Evolutionary conservation across 1,140 invertebrate species (phyloP).

Genomic region (Drosophila tristis): DNA sequence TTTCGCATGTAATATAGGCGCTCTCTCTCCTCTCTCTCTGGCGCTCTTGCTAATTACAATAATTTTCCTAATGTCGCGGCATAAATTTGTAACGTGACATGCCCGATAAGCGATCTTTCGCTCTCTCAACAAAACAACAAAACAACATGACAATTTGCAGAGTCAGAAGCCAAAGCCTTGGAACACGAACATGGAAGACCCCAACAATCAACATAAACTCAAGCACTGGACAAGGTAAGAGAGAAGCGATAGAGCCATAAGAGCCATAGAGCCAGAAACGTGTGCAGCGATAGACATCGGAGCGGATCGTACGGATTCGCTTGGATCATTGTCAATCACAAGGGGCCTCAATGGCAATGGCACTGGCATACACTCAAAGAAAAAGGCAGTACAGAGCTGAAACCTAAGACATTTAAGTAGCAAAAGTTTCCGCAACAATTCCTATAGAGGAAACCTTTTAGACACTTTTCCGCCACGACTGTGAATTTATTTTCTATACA

Average conservation of each 20-base stretch:
- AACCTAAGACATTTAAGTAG: background rate
- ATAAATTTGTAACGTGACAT: constrained; percentile 79
- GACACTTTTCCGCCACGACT: too few relatives aligned
- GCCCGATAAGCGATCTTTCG: constrained; percentile 60
- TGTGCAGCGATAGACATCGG: constrained; percentile 68
- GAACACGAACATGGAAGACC: constrained; percentile 53
- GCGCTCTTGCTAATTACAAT: constrained; percentile 67
- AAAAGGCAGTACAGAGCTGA: background rate
- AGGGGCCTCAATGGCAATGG: constrained; percentile 17
- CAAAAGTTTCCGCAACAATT: background rate
- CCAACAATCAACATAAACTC: constrained; percentile 44
- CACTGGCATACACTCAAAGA: constrained; percentile 20
- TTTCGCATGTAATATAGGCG: background rate
- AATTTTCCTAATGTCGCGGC: constrained; percentile 77
- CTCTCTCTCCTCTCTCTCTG: constrained; percentile 15
- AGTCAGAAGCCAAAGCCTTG: constrained; percentile 30
- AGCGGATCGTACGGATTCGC: constrained; percentile 51
- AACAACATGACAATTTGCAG: constrained; percentile 77
- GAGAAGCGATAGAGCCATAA: constrained; percentile 9
- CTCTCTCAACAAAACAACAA: background rate
- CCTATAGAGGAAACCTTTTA: background rate
- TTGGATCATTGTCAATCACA: constrained; percentile 68
- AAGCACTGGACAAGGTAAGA: constrained; percentile 26
- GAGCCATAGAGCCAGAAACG: constrained; percentile 43
- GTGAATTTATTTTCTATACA: too few relatives aligned